These are phyloP conservation scores for Dinocampus coccinellae DNA, from an alignment of 2,888 invertebrate genomes.

Conservation along the genomic window DNA sequence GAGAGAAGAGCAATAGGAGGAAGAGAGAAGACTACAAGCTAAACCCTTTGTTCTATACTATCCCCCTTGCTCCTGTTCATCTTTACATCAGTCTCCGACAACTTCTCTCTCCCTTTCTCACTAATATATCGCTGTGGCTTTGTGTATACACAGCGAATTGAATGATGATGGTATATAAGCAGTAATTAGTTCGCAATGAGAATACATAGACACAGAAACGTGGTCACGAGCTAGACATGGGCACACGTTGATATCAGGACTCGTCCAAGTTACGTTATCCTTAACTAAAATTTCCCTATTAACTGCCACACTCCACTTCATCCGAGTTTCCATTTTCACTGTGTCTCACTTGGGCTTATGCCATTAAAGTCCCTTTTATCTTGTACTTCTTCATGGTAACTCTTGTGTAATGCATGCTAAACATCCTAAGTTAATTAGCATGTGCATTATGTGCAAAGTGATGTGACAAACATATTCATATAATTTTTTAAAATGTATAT, in stretches of 20 bases:
- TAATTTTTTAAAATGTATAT: background rate
- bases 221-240: slow-evolving; percentile 18
- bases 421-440: slow-evolving; percentile 61
- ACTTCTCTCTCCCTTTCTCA: background rate
- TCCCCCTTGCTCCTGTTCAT: slow-evolving; percentile 5
- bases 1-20: too few species aligned
- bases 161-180: slow-evolving; percentile 21
- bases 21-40: too few species aligned
- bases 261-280: slow-evolving; percentile 51
- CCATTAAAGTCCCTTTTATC: slow-evolving; percentile 40
- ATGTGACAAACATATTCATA: background rate
- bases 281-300: slow-evolving; percentile 55
- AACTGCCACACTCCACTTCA: slow-evolving; percentile 48
- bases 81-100: background rate
- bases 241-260: slow-evolving; percentile 48
- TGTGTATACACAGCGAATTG: background rate
- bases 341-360: slow-evolving; percentile 44
- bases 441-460: slow-evolving; percentile 50
- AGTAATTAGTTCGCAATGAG: slow-evolving; percentile 46
- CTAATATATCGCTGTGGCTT: background rate
- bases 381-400: background rate
- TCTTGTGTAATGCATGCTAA: slow-evolving; percentile 62
- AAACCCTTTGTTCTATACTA: slow-evolving; percentile 13
- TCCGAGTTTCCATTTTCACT: slow-evolving; percentile 38
- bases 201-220: slow-evolving; percentile 37